Conservation (phyloP, 23 tunicate genomes). For the Botrylloides violaceus region DNA sequence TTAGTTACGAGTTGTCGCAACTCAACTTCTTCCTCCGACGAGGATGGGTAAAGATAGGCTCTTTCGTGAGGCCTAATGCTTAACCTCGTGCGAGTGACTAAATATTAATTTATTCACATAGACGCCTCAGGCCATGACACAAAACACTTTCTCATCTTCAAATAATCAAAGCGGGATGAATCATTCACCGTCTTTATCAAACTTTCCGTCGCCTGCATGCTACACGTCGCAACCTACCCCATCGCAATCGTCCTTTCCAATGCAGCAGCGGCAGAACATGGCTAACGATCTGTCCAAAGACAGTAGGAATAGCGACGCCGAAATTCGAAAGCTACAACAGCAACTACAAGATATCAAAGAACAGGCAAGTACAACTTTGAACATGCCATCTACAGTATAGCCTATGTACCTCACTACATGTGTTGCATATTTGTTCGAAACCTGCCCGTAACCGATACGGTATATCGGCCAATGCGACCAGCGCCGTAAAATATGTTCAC, state of each 20-base stretch:
- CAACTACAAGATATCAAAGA: constrained; percentile 86
- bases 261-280: constrained; percentile 30
- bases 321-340: constrained; percentile 74
- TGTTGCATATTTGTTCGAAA: too few relatives aligned
- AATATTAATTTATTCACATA: not conserved
- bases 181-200: constrained; percentile 16
- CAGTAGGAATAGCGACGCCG: constrained; percentile 92
- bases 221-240: not conserved
- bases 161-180: constrained; percentile 27
- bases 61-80: not conserved
- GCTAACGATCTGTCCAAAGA: constrained; percentile 81
- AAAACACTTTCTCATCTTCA: constrained; percentile 46
- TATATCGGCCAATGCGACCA: too few relatives aligned
- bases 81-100: not conserved
- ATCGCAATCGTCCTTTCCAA: constrained; percentile 2
- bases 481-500: too few relatives aligned
- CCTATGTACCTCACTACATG: too few relatives aligned
- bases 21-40: too few relatives aligned
- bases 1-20: too few relatives aligned
- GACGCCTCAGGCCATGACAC: constrained; percentile 64
- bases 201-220: not conserved
- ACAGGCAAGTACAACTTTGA: constrained; percentile 35
- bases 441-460: too few relatives aligned
- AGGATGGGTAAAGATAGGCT: not conserved
- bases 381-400: not conserved